Evolutionary conservation across 2,888 invertebrate species (phyloP), one percentile per base, ranked within the genome.

Genomic region (Leucophenga maculata): DNA sequence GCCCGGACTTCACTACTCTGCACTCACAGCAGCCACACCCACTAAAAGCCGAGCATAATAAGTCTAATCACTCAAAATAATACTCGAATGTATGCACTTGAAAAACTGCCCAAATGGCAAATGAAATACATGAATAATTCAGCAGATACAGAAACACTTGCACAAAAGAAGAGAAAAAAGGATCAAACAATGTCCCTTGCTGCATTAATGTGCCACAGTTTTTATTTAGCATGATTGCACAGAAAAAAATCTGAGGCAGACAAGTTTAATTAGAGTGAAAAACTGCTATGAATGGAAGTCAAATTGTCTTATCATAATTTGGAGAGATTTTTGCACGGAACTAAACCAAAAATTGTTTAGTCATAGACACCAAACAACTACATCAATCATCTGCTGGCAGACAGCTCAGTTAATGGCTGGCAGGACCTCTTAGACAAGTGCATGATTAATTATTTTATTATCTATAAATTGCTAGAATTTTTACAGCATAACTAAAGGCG

Each of bases 251-350:
- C 39, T 39, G 8, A 50, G 67, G 67, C 68, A 69, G 75, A 68
- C 77, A 78, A 69, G 72, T 83, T 83, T 82, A 83, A 83, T 83
- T 83, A 81, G 82, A 76, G 74, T 44, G 39, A 39, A 11, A 39
- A 39, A 39, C 26, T 60, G 9, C 9, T 26, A n/a, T 26, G 22
- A 44, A 22, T 62, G 26, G 46, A 32, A 79, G 65, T 72, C 74
- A 83, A 83, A 81, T 81, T 81, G 80, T 81, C 83, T 81, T 81
- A 83, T 81, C 83, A 83, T 83, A 83, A 83, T 78, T 78, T 76
- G 67, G 64, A 39, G 8, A 8, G 77, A 79, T 77, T 81, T 80
- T 77, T 73, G 80, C 80, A 78, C 75, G 54, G 66, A 67, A 39
- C 26, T 13, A 71, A 75, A 57, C 68, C 66, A 65, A 65, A 75